phyloP scores from a whole-genome alignment of 2,113 vertebrate genomes.

The Probosciger aterrimus region DNA sequence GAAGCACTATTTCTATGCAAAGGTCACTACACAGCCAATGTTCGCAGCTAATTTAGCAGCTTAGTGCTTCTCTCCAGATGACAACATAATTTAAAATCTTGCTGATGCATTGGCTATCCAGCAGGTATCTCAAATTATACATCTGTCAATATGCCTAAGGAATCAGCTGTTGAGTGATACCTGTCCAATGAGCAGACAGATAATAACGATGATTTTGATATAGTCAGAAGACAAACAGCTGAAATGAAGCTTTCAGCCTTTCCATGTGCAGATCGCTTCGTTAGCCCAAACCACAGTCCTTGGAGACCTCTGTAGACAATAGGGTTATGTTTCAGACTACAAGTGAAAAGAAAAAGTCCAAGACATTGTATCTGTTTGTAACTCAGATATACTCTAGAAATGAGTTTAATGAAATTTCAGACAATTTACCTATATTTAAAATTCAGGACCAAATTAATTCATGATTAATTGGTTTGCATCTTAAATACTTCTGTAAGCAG shows the following conservation, averaged over 20 bases:
- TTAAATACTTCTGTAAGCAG: background rate
- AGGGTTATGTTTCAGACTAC: background rate
- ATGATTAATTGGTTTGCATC: background rate
- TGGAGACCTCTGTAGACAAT: background rate
- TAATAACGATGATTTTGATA: background rate
- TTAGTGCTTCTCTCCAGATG: background rate
- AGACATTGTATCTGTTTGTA: accelerated
- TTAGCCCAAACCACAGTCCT: background rate
- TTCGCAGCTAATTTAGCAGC: background rate
- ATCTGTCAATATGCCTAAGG: background rate
- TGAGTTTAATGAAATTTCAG: background rate
- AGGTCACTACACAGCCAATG: conserved; percentile 25
- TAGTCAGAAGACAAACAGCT: background rate
- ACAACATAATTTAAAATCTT: background rate
- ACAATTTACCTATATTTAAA: background rate
- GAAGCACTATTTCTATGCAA: conserved; percentile 15
- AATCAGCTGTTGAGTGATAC: background rate
- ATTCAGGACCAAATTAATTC: accelerated
- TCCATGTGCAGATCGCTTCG: background rate
- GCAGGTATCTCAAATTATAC: background rate
- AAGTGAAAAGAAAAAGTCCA: background rate
- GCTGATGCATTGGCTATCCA: background rate
- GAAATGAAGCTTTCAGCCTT: background rate
- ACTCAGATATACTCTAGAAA: background rate
- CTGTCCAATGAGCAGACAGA: background rate